A percentile compares a stretch with the other conserved stretches of the same genome.
Conservation (phyloP, 2,113 vertebrate genomes). For the Phainopepla nitens region DNA sequence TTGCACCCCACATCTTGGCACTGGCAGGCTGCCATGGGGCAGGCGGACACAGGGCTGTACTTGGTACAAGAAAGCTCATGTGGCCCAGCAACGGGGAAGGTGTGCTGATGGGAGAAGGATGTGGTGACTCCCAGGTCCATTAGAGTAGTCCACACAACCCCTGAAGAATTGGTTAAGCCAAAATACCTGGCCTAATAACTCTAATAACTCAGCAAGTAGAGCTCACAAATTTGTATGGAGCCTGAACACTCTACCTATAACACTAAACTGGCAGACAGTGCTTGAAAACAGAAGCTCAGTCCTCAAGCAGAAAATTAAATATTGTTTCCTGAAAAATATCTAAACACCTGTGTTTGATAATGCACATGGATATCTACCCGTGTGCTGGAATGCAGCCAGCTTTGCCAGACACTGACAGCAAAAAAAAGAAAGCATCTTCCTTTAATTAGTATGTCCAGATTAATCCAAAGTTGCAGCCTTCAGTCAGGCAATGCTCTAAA, state of each 20-base stretch:
- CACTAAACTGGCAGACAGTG: not conserved
- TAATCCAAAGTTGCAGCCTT: not conserved
- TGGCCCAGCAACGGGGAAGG: not conserved
- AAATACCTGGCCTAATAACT: not conserved
- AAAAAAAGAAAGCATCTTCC: not conserved
- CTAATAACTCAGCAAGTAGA: not conserved
- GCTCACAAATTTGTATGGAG: not conserved
- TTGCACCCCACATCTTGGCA: not conserved
- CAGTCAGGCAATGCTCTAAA: not conserved
- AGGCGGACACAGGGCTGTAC: not conserved
- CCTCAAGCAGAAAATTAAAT: not conserved
- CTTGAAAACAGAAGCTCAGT: not conserved
- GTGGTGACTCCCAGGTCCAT: not conserved
- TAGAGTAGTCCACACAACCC: fast-evolving
- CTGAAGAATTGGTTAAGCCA: not conserved
- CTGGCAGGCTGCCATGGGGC: not conserved
- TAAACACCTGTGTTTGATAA: not conserved
- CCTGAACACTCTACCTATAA: not conserved
- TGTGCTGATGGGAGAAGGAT: not conserved
- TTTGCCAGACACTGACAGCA: not conserved
- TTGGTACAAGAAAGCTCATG: fast-evolving
- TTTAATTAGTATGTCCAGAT: not conserved
- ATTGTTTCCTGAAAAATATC: not conserved
- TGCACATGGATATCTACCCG: fast-evolving
- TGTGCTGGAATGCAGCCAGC: not conserved